Conservation (phyloP, 2,888 invertebrate genomes). For the Brassicogethes aeneus region DNA sequence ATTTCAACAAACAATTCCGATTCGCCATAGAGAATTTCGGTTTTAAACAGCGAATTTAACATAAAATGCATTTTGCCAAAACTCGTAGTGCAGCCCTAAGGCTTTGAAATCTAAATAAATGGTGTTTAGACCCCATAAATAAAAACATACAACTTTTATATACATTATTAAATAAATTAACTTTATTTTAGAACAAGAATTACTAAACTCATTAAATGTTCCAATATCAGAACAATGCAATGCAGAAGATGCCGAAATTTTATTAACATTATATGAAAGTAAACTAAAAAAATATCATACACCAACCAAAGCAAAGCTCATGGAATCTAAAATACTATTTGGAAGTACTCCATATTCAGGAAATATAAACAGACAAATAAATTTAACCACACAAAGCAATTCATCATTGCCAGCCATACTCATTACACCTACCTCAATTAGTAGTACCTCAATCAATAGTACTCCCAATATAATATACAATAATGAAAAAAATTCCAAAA, state of each 20-base stretch:
- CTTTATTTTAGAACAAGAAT: conserved; percentile 50
- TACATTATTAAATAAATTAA: not conserved
- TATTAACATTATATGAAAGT: conserved; percentile 70
- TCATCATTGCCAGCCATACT: conserved; percentile 11
- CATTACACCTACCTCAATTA: conserved; percentile 19
- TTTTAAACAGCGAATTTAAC: too few relatives aligned
- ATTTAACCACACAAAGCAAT: not conserved
- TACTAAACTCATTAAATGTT: conserved; percentile 61
- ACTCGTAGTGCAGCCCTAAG: too few relatives aligned
- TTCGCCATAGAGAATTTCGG: too few relatives aligned
- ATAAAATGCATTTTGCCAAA: too few relatives aligned
- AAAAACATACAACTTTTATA: too few relatives aligned
- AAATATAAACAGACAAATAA: not conserved
- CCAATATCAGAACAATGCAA: conserved; percentile 55
- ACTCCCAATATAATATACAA: too few relatives aligned
- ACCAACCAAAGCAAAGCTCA: conserved; percentile 34
- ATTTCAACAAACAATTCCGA: too few relatives aligned
- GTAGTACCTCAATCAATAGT: too few relatives aligned
- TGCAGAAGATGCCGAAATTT: conserved; percentile 55
- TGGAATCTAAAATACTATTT: conserved; percentile 16
- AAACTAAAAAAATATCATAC: conserved; percentile 81
- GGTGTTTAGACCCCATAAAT: too few relatives aligned
- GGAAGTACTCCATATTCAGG: conserved; percentile 6
- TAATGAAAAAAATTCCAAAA: conserved; percentile 10
- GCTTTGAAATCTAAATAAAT: too few relatives aligned